A percentile compares a stretch with the other conserved stretches of the same genome.
These are phyloP conservation scores for Ashinkailepas kermadecensis DNA, from an alignment of 2,888 invertebrate species.

Conservation along the genomic window DNA sequence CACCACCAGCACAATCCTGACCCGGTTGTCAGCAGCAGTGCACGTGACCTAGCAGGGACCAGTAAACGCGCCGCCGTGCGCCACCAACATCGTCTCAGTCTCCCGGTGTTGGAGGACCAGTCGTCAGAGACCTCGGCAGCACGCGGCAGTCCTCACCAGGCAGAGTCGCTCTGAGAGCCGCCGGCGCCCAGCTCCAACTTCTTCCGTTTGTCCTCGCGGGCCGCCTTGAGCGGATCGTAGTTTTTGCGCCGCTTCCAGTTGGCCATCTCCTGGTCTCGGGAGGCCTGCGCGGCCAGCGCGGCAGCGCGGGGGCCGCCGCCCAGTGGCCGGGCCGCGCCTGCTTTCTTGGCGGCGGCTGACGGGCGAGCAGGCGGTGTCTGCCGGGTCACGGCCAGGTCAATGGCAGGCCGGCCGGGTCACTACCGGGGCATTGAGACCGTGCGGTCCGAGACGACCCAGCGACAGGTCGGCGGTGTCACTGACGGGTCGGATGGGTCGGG, in stretches of 20 bases:
- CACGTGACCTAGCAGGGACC: too few relatives aligned
- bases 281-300: conserved; percentile 59
- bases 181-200: conserved; percentile 25
- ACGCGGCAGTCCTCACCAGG: background rate
- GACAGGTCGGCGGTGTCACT: too few relatives aligned
- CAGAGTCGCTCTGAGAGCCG: background rate
- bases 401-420: conserved; percentile 20
- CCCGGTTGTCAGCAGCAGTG: background rate
- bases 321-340: conserved; percentile 27
- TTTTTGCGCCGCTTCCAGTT: conserved; percentile 94
- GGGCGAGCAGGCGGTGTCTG: background rate
- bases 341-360: conserved; percentile 19
- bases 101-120: too few relatives aligned
- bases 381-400: background rate
- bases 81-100: background rate
- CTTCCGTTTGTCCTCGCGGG: conserved; percentile 65
- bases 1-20: background rate
- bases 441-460: too few relatives aligned
- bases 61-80: background rate
- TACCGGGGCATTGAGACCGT: conserved; percentile 13
- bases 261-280: conserved; percentile 35
- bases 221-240: conserved; percentile 91
- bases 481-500: too few relatives aligned
- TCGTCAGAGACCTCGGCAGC: too few relatives aligned
- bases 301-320: conserved; percentile 44